Conservation (phyloP, 2,797 vertebrate species). For the Masticophis lateralis region DNA sequence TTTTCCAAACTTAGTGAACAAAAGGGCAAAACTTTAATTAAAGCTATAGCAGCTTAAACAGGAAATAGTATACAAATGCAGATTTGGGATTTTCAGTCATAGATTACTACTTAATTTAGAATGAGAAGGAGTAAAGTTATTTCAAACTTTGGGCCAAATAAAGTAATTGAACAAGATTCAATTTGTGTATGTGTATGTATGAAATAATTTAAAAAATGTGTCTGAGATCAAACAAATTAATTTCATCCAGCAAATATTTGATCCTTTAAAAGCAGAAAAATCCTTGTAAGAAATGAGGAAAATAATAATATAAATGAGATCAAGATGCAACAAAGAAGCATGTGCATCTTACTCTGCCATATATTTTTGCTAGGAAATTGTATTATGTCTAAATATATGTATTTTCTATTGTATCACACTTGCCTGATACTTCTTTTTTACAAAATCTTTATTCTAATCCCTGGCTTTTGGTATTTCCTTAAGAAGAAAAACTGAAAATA, state of each 20-base stretch:
- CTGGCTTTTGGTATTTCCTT: neutral
- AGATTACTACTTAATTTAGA: neutral
- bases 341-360: neutral
- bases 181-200: neutral
- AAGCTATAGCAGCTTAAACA: neutral
- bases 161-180: neutral
- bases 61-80: neutral
- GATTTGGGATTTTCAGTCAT: neutral
- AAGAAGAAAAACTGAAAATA: neutral
- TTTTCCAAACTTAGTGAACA: neutral
- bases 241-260: slow-evolving; percentile 27
- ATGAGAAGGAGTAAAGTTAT: neutral
- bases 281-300: slow-evolving; percentile 14
- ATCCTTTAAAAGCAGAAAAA: slow-evolving; percentile 16
- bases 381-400: neutral
- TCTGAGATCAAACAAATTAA: neutral
- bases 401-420: neutral
- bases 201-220: slow-evolving; percentile 40
- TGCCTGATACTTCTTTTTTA: neutral
- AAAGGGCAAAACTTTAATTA: neutral
- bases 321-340: neutral
- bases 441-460: neutral
- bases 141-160: neutral
- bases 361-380: neutral
- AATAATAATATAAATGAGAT: neutral